A percentile compares a stretch with the other conserved stretches of the same genome.
Conservation (phyloP, 2,797 vertebrate genomes). For the Schizopygopsis malacanthus region DNA sequence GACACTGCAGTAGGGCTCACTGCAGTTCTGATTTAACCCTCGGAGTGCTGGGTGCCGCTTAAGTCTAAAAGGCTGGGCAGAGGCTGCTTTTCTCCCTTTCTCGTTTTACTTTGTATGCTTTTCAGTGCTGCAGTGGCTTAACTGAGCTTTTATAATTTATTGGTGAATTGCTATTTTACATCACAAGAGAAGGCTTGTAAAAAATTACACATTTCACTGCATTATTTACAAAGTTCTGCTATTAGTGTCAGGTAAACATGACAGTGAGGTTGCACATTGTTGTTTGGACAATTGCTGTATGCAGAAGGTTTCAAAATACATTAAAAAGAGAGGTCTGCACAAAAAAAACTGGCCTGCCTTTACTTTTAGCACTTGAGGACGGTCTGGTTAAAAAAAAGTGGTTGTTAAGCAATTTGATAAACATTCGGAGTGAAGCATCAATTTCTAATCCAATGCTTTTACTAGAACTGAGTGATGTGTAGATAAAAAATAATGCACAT, state of each 20-base stretch:
- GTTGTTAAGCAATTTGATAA: neutral
- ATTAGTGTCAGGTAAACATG: slow-evolving; percentile 43
- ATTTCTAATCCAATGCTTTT: neutral
- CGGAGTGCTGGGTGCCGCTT: slow-evolving; percentile 71
- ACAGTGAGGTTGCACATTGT: slow-evolving; percentile 25
- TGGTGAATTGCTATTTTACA: neutral
- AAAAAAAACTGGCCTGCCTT: neutral
- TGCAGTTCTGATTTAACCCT: slow-evolving; percentile 88
- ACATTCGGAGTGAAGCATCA: neutral
- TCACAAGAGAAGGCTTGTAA: neutral
- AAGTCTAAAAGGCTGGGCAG: slow-evolving; percentile 72
- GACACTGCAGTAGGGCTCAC: slow-evolving; percentile 87
- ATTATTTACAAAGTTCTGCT: slow-evolving; percentile 28
- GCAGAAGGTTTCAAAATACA: slow-evolving; percentile 49
- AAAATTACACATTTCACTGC: slow-evolving; percentile 2
- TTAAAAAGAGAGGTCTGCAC: slow-evolving; percentile 5
- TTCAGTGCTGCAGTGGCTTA: neutral
- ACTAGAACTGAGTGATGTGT: neutral
- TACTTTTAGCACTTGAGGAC: neutral
- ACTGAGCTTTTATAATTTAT: neutral
- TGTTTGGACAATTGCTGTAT: slow-evolving; percentile 54
- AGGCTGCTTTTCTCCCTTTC: neutral
- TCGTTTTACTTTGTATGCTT: neutral
- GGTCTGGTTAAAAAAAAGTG: neutral
- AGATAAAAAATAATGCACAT: neutral